phyloP scores from a whole-genome alignment of 2,888 invertebrate species.

The Dicycla oo region DNA sequence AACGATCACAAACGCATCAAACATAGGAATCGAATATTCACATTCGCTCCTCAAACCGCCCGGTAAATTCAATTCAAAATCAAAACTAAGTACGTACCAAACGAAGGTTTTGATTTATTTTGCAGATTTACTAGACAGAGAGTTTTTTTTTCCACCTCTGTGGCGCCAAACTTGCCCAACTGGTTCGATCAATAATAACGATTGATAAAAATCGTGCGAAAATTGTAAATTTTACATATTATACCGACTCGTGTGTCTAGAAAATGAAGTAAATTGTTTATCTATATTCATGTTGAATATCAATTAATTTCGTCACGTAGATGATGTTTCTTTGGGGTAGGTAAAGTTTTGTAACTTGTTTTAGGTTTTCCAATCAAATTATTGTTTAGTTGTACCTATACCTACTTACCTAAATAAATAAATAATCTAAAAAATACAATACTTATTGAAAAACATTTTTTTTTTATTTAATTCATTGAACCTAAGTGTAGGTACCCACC shows the following conservation, averaged over 20 bases:
- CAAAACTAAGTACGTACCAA: too few relatives aligned
- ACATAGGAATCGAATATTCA: conserved; percentile 12
- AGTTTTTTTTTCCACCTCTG: too few relatives aligned
- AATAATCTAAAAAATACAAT: too few relatives aligned
- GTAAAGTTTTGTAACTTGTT: conserved; percentile 25
- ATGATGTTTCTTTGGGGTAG: background rate
- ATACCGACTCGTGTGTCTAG: background rate
- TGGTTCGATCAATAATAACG: conserved; percentile 1
- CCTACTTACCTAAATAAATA: background rate
- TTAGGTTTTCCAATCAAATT: conserved; percentile 3
- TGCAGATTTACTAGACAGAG: too few relatives aligned
- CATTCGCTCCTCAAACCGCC: background rate
- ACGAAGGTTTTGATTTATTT: background rate
- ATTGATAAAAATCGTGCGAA: background rate
- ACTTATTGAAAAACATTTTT: too few relatives aligned
- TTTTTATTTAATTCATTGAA: too few relatives aligned
- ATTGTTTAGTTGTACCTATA: background rate
- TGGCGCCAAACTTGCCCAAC: background rate
- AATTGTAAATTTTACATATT: background rate
- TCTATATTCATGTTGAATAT: background rate
- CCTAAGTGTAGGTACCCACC: too few relatives aligned
- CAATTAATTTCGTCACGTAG: background rate
- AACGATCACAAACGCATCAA: background rate
- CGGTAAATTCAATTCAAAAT: too few relatives aligned
- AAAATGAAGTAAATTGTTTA: background rate